Conservation (phyloP, 2,797 vertebrate species). For the Synaphobranchus kaupii region DNA sequence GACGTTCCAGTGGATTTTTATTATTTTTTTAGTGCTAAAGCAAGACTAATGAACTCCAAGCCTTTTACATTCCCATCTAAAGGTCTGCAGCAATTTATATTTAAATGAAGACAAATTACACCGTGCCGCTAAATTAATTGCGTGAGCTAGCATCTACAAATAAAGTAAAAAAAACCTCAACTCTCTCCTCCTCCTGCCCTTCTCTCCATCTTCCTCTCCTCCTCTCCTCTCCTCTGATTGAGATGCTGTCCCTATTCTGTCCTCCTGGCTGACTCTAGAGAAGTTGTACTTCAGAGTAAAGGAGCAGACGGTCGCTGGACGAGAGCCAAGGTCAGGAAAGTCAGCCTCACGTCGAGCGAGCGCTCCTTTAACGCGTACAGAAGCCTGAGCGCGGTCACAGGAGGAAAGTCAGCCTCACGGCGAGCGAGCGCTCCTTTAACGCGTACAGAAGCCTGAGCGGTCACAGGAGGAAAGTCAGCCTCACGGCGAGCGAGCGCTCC, state of each 20-base stretch:
- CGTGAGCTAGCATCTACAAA: neutral
- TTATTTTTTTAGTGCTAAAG: neutral
- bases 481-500: no score
- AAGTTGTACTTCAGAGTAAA: neutral
- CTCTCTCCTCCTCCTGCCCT: no score
- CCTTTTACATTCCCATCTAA: neutral
- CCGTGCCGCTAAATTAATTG: neutral
- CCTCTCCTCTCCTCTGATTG: no score
- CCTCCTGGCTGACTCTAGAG: neutral
- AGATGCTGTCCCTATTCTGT: neutral
- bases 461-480: no score
- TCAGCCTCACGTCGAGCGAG: no score
- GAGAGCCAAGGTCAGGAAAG: neutral
- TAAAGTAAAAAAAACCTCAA: neutral
- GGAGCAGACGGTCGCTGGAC: neutral
- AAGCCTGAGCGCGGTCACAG: no score
- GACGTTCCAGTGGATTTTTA: neutral
- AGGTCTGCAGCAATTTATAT: neutral
- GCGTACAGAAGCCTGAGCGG: no score
- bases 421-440: no score
- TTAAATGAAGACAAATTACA: conserved; percentile 14
- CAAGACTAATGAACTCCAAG: neutral
- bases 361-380: no score
- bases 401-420: no score
- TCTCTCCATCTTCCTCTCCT: no score